These are phyloP conservation scores for Atopsyche davidsoni DNA, from an alignment of 1,140 invertebrate genomes.

Conservation along the genomic window DNA sequence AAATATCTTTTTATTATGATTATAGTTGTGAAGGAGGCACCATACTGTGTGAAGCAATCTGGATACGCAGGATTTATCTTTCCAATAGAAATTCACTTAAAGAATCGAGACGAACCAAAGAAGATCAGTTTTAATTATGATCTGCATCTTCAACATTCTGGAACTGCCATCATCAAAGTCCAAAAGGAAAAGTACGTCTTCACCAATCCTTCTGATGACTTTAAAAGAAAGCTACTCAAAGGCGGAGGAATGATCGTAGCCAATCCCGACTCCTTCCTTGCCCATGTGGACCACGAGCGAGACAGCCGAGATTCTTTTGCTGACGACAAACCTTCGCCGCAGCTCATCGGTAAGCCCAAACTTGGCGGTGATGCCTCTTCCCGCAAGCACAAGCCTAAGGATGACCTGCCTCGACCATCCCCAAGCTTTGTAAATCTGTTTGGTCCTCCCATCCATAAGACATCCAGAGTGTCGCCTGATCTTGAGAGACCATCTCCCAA, in stretches of 20 bases:
- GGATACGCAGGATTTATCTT: constrained; percentile 92
- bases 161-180: constrained; percentile 60
- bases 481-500: constrained; percentile 51
- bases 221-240: constrained; percentile 78
- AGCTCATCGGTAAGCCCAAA: constrained; percentile 64
- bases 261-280: constrained; percentile 40
- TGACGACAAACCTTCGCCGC: constrained; percentile 40
- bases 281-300: constrained; percentile 39
- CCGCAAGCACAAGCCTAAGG: constrained; percentile 63
- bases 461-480: constrained; percentile 58
- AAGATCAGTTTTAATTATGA: constrained; percentile 84
- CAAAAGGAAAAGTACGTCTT: constrained; percentile 73
- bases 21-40: constrained; percentile 81
- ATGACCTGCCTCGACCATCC: constrained; percentile 55
- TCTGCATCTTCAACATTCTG: constrained; percentile 69
- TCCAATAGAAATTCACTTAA: constrained; percentile 86
- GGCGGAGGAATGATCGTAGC: constrained; percentile 64
- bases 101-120: constrained; percentile 86
- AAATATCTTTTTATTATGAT: no score
- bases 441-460: constrained; percentile 70
- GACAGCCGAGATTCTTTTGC: constrained; percentile 47
- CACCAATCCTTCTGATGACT: constrained; percentile 81
- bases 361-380: constrained; percentile 49
- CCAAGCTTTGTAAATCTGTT: constrained; percentile 72
- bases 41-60: constrained; percentile 85